Conservation (phyloP, 2,888 invertebrate genomes). For the Linnaemya vulpina region DNA sequence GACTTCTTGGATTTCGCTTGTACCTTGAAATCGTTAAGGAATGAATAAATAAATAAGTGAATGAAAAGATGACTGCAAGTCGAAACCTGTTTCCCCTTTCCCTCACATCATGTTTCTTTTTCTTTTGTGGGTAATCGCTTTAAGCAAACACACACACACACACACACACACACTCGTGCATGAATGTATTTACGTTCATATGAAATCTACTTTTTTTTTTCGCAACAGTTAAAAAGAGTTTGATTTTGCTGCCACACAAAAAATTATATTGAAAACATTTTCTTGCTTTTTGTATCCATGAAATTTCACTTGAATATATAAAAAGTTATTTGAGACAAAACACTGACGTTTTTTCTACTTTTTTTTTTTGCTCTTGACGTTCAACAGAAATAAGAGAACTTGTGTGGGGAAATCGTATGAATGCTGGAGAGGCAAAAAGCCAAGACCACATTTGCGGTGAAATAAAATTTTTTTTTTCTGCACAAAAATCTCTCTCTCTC, state of each 20-base stretch:
- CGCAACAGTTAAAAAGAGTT: conserved; percentile 19
- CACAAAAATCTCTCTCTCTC: no score
- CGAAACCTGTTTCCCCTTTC: neutral
- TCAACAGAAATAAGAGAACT: neutral
- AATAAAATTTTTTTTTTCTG: neutral
- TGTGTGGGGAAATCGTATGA: conserved; percentile 39
- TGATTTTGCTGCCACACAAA: conserved; percentile 2
- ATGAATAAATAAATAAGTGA: conserved; percentile 32
- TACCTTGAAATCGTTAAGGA: conserved; percentile 25
- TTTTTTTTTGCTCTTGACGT: neutral
- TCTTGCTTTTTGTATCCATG: conserved; percentile 2
- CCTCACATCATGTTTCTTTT: neutral
- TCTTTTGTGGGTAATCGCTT: conserved; percentile 25
- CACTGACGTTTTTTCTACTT: neutral
- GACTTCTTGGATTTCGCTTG: conserved; percentile 5
- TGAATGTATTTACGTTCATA: conserved; percentile 14
- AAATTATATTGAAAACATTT: conserved; percentile 30
- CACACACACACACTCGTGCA: neutral
- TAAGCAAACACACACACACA: neutral
- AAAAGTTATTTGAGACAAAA: conserved; percentile 36
- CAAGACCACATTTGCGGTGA: conserved; percentile 54
- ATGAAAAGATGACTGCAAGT: neutral
- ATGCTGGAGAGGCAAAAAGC: conserved; percentile 14
- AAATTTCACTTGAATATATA: conserved; percentile 29
- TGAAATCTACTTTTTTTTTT: conserved; percentile 15